Evolutionary conservation across 2,888 invertebrate species (phyloP).

Genomic region (Anorthoa munda): DNA sequence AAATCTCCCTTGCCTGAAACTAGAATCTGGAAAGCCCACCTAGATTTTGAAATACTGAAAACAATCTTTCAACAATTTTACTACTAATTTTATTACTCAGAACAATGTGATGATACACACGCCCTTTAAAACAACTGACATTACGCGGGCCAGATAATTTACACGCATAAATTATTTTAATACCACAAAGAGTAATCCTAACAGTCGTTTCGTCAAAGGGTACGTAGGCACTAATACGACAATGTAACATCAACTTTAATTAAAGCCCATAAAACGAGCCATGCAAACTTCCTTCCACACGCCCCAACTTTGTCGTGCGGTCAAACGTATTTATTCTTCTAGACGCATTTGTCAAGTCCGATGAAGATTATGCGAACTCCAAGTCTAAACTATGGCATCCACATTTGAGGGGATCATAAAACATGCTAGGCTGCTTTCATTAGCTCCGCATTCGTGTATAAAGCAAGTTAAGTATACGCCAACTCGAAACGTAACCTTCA

Average conservation of each 20-base stretch:
- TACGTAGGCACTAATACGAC: constrained; percentile 61
- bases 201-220: constrained; percentile 50
- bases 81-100: constrained; percentile 26
- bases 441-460: constrained; percentile 80
- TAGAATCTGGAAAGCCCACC: background rate
- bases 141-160: constrained; percentile 37
- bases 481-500: constrained; percentile 82
- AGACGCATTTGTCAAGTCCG: constrained; percentile 65
- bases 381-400: constrained; percentile 70
- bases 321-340: constrained; percentile 60
- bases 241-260: constrained; percentile 69
- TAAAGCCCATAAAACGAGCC: constrained; percentile 72
- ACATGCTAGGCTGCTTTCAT: constrained; percentile 86
- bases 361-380: constrained; percentile 68
- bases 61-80: constrained; percentile 26
- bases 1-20: background rate
- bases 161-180: constrained; percentile 54
- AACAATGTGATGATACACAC: constrained; percentile 22
- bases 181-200: constrained; percentile 57
- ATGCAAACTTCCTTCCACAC: constrained; percentile 61
- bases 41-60: background rate
- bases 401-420: constrained; percentile 85
- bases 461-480: constrained; percentile 81
- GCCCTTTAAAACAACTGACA: constrained; percentile 34
- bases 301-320: constrained; percentile 67